A percentile compares a stretch with the other conserved stretches of the same genome.
These are phyloP conservation scores for Leptosomus discolor DNA, from an alignment of 2,113 vertebrate species.

Conservation along the genomic window DNA sequence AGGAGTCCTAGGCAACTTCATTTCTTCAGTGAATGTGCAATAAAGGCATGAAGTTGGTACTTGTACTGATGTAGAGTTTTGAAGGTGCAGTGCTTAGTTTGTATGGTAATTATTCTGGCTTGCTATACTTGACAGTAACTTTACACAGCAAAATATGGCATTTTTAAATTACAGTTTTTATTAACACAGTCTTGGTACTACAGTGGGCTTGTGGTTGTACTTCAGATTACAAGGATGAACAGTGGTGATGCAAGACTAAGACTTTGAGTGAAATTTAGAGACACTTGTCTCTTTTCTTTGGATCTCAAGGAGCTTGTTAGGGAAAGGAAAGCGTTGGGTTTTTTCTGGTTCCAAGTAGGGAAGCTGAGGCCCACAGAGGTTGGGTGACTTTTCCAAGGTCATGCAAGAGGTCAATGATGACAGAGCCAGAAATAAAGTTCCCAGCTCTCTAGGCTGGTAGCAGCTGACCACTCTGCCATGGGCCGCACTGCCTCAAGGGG, in stretches of 20 bases:
- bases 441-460: neutral
- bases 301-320: neutral
- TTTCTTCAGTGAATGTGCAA: neutral
- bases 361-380: neutral
- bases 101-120: neutral
- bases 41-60: neutral
- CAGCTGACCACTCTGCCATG: neutral
- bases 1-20: neutral
- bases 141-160: rapidly evolving
- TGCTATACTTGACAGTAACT: neutral
- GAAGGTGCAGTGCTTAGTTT: neutral
- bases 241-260: neutral
- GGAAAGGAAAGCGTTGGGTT: neutral
- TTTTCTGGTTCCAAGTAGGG: neutral
- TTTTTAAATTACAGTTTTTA: neutral
- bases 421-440: neutral
- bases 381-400: neutral
- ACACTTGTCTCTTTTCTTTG: neutral
- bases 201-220: neutral
- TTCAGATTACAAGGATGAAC: neutral
- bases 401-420: rapidly evolving
- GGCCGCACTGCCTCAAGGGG: neutral
- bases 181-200: neutral
- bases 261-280: neutral
- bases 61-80: neutral